A percentile compares a stretch with the other conserved stretches of the same genome.
Evolutionary conservation across 1,140 invertebrate genomes (phyloP).

Genomic region (Eueides isabella): DNA sequence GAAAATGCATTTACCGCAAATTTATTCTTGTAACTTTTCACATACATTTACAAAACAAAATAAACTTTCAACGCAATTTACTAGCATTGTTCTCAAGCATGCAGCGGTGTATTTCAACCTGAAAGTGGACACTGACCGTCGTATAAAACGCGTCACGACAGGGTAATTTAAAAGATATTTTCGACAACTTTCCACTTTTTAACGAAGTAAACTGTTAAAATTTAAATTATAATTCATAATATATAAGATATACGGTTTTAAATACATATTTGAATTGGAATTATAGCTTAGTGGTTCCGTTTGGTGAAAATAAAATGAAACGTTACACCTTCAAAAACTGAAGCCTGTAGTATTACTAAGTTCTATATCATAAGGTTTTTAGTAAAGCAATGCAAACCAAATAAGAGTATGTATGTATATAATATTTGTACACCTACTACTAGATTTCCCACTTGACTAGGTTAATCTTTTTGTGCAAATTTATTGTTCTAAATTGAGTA

Average conservation of each 20-base stretch:
- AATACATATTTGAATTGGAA: too few species aligned
- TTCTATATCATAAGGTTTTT: too few species aligned
- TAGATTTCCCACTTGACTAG: too few species aligned
- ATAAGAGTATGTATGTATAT: too few species aligned
- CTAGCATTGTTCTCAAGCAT: slow-evolving; percentile 35
- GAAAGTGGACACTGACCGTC: slow-evolving; percentile 31
- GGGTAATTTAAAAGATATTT: slow-evolving; percentile 34
- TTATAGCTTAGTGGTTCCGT: too few species aligned
- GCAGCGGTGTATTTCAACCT: slow-evolving; percentile 38
- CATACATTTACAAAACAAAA: slow-evolving; percentile 16
- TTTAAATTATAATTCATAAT: neutral
- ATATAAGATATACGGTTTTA: neutral
- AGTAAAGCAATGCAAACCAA: too few species aligned
- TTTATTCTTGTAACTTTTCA: slow-evolving; percentile 13
- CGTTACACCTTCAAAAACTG: too few species aligned
- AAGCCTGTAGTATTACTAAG: too few species aligned
- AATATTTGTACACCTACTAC: too few species aligned
- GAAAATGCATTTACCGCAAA: neutral
- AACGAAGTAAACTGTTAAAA: neutral
- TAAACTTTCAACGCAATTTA: slow-evolving; percentile 28
- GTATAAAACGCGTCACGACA: slow-evolving; percentile 36
- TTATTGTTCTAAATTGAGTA: too few species aligned
- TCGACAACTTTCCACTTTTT: neutral
- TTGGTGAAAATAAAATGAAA: too few species aligned
- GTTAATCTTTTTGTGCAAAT: too few species aligned